Evolutionary conservation across 1,140 invertebrate genomes (phyloP).

Genomic region (Drosophila novamexicana): DNA sequence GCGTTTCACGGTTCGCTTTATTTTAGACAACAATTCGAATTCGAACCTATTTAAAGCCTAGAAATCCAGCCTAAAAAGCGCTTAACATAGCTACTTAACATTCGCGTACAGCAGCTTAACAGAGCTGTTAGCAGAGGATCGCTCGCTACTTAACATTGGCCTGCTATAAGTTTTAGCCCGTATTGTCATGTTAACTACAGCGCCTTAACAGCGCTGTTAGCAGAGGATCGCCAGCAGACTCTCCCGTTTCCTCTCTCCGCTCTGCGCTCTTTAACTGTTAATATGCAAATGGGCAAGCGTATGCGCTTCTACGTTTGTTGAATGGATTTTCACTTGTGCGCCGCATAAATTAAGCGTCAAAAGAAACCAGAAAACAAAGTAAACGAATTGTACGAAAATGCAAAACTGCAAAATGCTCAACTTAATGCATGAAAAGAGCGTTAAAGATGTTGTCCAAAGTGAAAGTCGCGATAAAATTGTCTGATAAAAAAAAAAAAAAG

Average conservation of each 20-base stretch:
- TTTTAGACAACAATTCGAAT: no score
- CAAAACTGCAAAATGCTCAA: neutral
- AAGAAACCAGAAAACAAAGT: no score
- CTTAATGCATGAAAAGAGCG: neutral
- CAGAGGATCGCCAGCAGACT: neutral
- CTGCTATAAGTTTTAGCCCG: no score
- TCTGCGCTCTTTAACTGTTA: neutral
- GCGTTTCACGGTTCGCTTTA: no score
- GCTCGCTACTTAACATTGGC: no score
- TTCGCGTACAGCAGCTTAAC: no score
- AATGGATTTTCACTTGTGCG: neutral
- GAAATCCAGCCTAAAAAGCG: no score
- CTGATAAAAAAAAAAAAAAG: neutral
- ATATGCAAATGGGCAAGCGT: conserved; percentile 1
- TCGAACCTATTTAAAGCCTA: no score
- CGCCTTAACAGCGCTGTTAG: no score
- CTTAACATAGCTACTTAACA: no score
- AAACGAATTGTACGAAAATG: neutral
- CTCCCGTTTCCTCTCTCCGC: neutral
- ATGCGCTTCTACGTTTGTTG: neutral
- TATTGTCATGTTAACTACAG: no score
- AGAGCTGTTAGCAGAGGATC: no score
- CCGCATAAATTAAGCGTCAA: neutral
- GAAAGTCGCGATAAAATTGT: conserved; percentile 24
- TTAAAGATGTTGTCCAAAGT: conserved; percentile 17